These are phyloP conservation scores for Zaprionus bogoriensis DNA, from an alignment of 2,888 invertebrate genomes.

Conservation along the genomic window DNA sequence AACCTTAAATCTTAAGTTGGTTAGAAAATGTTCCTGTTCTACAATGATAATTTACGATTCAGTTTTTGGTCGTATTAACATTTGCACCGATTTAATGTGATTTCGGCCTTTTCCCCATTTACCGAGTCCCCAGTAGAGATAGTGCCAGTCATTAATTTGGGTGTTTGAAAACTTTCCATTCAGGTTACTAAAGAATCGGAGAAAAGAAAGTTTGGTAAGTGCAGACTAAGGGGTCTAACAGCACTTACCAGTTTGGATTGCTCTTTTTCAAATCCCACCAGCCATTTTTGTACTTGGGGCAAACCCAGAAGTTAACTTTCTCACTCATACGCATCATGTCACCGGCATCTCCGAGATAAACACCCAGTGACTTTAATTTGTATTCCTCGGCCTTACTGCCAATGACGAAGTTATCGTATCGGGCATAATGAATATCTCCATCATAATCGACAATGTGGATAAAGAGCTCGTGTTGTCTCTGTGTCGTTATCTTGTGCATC, in stretches of 20 bases:
- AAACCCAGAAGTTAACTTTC: constrained; percentile 13
- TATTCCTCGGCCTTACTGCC: constrained; percentile 11
- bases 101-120: constrained; percentile 17
- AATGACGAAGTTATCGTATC: constrained; percentile 86
- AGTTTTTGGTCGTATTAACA: constrained; percentile 11
- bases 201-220: too few relatives aligned
- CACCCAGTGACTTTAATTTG: constrained; percentile 61
- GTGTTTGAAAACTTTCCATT: constrained; percentile 19
- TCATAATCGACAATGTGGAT: constrained; percentile 86
- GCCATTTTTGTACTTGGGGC: constrained; percentile 19
- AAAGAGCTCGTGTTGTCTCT: constrained; percentile 84
- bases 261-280: constrained; percentile 19
- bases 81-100: constrained; percentile 16
- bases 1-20: too few relatives aligned
- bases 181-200: too few relatives aligned
- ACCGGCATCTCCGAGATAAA: constrained; percentile 11
- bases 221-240: too few relatives aligned
- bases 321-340: constrained; percentile 18
- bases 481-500: constrained; percentile 83
- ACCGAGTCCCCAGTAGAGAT: constrained; percentile 16
- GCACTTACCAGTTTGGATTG: constrained; percentile 19
- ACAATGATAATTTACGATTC: neutral
- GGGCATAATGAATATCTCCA: constrained; percentile 85
- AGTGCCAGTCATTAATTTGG: constrained; percentile 20
- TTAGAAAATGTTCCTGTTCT: too few relatives aligned